Evolutionary conservation across 2,797 vertebrate genomes (phyloP).

Genomic region (Centropyge bicolor): DNA sequence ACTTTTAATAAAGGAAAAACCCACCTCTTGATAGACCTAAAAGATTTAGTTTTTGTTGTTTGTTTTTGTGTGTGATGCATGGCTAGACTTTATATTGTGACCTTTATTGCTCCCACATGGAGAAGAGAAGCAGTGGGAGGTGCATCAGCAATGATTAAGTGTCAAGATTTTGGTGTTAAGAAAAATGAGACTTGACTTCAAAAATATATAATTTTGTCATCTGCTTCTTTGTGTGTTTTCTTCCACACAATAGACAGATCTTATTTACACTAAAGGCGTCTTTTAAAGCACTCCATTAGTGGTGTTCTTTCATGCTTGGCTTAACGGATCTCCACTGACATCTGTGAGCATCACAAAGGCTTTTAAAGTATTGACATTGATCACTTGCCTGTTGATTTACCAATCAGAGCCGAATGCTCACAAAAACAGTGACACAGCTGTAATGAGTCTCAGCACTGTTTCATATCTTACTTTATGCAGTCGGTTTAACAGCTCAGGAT

Average conservation of each 20-base stretch:
- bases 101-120: conserved; percentile 33
- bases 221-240: not conserved
- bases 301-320: not conserved
- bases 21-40: not conserved
- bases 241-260: not conserved
- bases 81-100: conserved; percentile 20
- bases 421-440: not conserved
- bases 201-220: not conserved
- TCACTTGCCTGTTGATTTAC: conserved; percentile 1
- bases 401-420: not conserved
- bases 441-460: not conserved
- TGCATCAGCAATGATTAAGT: conserved; percentile 38
- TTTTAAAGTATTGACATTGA: conserved; percentile 1
- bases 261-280: not conserved
- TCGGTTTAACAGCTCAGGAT: conserved; percentile 9
- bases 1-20: not conserved
- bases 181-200: not conserved
- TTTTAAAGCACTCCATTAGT: not conserved
- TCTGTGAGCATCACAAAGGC: conserved; percentile 14
- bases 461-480: conserved; percentile 18
- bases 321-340: not conserved
- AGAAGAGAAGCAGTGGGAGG: conserved; percentile 20
- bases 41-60: not conserved
- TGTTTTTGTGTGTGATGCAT: conserved; percentile 21
- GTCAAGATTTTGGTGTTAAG: conserved; percentile 20